phyloP scores from a whole-genome alignment of 2,888 invertebrate species.

The Hanleya hanleyi region DNA sequence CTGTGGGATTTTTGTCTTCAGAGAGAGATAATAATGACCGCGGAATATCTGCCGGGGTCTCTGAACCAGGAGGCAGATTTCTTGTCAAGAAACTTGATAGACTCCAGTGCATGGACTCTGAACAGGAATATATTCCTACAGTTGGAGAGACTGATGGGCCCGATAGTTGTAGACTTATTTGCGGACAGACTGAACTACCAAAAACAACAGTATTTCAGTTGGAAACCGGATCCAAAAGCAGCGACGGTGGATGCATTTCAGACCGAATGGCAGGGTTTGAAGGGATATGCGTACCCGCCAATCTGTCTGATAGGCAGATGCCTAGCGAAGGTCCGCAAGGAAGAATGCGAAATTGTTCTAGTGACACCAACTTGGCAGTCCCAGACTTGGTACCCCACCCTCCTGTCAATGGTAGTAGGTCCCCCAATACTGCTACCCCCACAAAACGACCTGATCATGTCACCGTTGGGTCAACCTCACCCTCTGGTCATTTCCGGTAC shows the following conservation, averaged over 20 bases:
- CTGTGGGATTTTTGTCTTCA: no score
- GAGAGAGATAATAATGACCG: no score
- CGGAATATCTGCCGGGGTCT: no score
- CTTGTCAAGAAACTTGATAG: slow-evolving; percentile 32
- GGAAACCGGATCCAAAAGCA: slow-evolving; percentile 11
- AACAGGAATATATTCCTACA: slow-evolving; percentile 15
- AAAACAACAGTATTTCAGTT: slow-evolving; percentile 8
- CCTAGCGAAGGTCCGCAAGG: slow-evolving; percentile 10
- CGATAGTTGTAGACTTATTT: slow-evolving; percentile 5
- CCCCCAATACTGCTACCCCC: slow-evolving; percentile 17
- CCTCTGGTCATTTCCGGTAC: slow-evolving; percentile 1
- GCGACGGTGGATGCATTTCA: slow-evolving; percentile 14
- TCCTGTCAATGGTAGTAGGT: slow-evolving; percentile 6
- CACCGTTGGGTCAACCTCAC: background rate
- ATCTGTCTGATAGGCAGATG: slow-evolving; percentile 13
- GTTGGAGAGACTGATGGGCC: background rate
- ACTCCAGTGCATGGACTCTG: slow-evolving; percentile 37
- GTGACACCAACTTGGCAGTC: slow-evolving; percentile 19
- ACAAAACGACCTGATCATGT: background rate
- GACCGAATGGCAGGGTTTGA: background rate
- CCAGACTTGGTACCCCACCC: slow-evolving; percentile 19
- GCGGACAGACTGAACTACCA: slow-evolving; percentile 5
- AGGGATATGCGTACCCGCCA: slow-evolving; percentile 16
- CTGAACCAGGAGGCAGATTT: slow-evolving; percentile 32
- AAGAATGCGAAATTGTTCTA: background rate